A percentile compares a stretch with the other conserved stretches of the same genome.
Conservation (phyloP, 2,113 vertebrate genomes). For the cattle (Bos taurus) region DNA sequence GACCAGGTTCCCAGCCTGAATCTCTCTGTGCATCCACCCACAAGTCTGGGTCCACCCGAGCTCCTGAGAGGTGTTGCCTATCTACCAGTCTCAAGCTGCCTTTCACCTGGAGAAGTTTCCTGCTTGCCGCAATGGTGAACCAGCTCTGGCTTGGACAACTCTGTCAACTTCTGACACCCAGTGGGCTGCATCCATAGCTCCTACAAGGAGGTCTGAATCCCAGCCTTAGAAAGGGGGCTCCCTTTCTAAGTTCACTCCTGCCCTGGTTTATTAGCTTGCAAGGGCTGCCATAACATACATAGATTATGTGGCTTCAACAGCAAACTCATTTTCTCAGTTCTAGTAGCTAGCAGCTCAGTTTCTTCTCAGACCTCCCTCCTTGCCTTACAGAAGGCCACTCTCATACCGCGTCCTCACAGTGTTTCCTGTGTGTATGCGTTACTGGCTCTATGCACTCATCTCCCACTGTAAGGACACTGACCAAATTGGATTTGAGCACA, state of each 20-base stretch:
- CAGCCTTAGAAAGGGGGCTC: background rate
- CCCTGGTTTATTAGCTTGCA: background rate
- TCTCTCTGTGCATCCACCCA: background rate
- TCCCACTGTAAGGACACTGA: background rate
- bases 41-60: background rate
- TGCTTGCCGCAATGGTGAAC: background rate
- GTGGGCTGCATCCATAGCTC: accelerated
- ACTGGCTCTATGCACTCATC: background rate
- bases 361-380: background rate
- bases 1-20: background rate
- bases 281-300: background rate
- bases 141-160: background rate
- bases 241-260: background rate
- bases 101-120: background rate
- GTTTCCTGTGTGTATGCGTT: too few species aligned
- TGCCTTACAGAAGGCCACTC: background rate
- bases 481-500: background rate
- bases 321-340: background rate
- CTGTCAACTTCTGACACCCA: background rate
- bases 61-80: background rate
- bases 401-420: background rate
- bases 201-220: background rate
- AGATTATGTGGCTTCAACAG: background rate
- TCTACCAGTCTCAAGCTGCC: background rate
- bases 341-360: background rate